Percentiles rank a stretch among this genome's conserved stretches.
These are phyloP conservation scores for Parnassius orleans DNA, from an alignment of 2,888 invertebrate species.

Conservation along the genomic window DNA sequence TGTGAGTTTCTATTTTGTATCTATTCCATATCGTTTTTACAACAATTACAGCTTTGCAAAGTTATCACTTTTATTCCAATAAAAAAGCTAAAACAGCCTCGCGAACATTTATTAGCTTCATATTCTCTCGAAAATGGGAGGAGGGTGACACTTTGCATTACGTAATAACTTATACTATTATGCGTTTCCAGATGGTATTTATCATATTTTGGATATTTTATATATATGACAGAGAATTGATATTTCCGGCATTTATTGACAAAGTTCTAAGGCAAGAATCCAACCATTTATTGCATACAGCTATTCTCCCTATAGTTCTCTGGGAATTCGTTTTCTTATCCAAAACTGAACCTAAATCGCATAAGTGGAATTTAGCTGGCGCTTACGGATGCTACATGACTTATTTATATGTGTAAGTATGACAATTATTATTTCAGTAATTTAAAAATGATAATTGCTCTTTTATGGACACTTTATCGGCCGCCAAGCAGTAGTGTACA, in stretches of 20 bases:
- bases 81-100: no score
- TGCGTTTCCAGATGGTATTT: slow-evolving; percentile 48
- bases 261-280: slow-evolving; percentile 43
- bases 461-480: no score
- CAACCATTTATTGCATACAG: slow-evolving; percentile 63
- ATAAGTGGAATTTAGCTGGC: slow-evolving; percentile 40
- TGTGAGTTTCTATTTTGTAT: neutral
- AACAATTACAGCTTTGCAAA: no score
- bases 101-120: no score
- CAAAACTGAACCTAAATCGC: slow-evolving; percentile 44
- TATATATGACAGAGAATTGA: slow-evolving; percentile 50
- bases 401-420: slow-evolving; percentile 39
- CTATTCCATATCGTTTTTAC: no score
- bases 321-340: slow-evolving; percentile 55
- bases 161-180: neutral
- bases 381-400: slow-evolving; percentile 38
- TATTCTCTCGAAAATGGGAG: no score
- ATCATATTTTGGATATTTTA: slow-evolving; percentile 59
- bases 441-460: no score
- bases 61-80: no score
- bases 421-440: neutral
- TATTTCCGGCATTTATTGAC: slow-evolving; percentile 56
- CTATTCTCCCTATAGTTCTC: slow-evolving; percentile 48
- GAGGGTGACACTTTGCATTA: no score
- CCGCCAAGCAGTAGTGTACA: no score